Base-by-base conservation (phyloP, 2,797 vertebrate species). In the Florisuga fusca region DNA sequence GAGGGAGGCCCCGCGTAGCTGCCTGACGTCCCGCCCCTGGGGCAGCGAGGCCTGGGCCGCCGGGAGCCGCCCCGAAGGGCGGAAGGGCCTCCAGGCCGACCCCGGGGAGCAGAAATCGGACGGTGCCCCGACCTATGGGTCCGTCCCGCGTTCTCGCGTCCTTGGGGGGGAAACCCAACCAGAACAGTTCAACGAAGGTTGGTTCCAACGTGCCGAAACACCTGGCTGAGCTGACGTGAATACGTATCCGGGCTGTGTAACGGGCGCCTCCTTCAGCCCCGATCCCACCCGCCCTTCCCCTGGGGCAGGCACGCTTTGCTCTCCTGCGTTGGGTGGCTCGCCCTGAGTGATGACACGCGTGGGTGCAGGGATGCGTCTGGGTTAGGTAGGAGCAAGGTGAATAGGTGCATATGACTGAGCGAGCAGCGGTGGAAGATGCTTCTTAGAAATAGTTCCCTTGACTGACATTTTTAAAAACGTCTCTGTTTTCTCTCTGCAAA, bases 381-480 rank as follows among this genome's bases (percentile, higher is more conserved):
- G 29, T 33, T 18, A 4, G 61, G 31, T 4, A 10, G 51, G 21
- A 22, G 34, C 6, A 4, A n/a, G n/a, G 15, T 14, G 19, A 69
- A 1, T 0, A 17, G 25, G 10, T 21, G 6, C 4, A 1, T 3
- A 2, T 1, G 20, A 3, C 59, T 5, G 61, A 34, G 36, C n/a
- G 7, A 6, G 15, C 4, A 7, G n/a, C 7, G 69, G 14, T 1
- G 2, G 41, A 14, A 10, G 2, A 1, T 1, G 29, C 29, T 12
- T 9, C 33, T 20, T 3, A 10, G 21, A 12, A 33, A 7, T 31
- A 4, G 0, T 9, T 54, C 9, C 34, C 22, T 16, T 41, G 38
- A 3, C 51, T 13, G 58, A 6, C 48, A 1, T 12, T 17, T n/a
- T 33, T 15, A 14, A 46, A 15, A 46, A 13, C 1, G 43, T 11